phyloP scores from a whole-genome alignment of 2,888 invertebrate species.

The Crossocerus cetratus region DNA sequence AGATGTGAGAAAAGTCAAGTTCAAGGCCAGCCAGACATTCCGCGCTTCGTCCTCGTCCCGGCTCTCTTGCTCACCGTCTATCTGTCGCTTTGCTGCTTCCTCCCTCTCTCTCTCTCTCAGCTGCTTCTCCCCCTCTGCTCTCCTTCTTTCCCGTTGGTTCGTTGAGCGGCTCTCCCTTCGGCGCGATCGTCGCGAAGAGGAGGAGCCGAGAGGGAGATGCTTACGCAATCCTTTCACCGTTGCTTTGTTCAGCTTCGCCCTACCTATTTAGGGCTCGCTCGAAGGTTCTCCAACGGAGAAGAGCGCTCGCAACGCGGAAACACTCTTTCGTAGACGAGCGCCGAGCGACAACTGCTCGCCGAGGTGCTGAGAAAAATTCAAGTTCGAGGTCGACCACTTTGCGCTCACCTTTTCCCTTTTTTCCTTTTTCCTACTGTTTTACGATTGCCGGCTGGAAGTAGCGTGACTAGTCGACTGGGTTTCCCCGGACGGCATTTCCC shows the following conservation, averaged over 20 bases:
- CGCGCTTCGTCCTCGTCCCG: conserved; percentile 3
- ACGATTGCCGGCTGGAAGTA: too few species aligned
- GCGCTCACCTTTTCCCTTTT: background rate
- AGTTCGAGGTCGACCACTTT: conserved; percentile 56
- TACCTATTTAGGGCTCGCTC: conserved; percentile 2
- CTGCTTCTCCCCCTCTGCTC: background rate
- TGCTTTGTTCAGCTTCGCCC: conserved; percentile 48
- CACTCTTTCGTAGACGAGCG: background rate
- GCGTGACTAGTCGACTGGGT: too few species aligned
- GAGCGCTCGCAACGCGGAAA: background rate
- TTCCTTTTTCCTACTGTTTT: too few species aligned
- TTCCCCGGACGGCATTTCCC: too few species aligned
- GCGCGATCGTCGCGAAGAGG: conserved; percentile 2
- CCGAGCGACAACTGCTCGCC: background rate
- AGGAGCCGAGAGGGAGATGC: conserved; percentile 25
- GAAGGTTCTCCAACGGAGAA: background rate
- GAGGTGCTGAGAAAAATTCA: conserved; percentile 38
- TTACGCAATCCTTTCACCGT: conserved; percentile 66
- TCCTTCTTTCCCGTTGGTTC: background rate
- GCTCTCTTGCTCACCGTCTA: background rate
- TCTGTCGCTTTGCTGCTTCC: background rate
- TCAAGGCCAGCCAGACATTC: conserved; percentile 71
- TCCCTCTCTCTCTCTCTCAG: background rate
- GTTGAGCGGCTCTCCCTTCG: background rate
- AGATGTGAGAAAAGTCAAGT: conserved; percentile 71